Percentiles rank a stretch among this genome's conserved stretches.
These are phyloP conservation scores for Gadopsis bispinosus DNA, from an alignment of 2,797 vertebrate genomes.

Conservation along the genomic window DNA sequence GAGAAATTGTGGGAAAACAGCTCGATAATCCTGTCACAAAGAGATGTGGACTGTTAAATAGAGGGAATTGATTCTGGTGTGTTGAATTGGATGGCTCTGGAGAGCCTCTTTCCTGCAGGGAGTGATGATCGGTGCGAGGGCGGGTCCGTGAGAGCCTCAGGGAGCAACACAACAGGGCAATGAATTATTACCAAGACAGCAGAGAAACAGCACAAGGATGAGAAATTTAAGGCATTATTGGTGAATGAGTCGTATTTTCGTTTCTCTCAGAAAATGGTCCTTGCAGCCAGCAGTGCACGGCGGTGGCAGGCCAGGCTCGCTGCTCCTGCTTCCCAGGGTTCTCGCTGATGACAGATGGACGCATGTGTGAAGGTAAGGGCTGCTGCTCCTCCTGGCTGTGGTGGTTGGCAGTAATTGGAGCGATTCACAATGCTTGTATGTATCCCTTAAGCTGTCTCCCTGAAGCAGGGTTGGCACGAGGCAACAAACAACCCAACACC, in stretches of 20 bases:
- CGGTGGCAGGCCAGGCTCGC: conserved; percentile 68
- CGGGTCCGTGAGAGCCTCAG: neutral
- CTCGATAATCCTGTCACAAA: too few species aligned
- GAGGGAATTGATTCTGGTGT: conserved; percentile 45
- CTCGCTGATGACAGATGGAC: conserved; percentile 85
- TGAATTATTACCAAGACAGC: conserved; percentile 10
- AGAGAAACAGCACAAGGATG: conserved; percentile 15
- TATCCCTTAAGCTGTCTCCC: conserved; percentile 35
- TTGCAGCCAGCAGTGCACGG: conserved; percentile 88
- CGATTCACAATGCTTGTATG: conserved; percentile 25
- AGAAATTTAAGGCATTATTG: conserved; percentile 26
- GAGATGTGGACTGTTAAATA: conserved; percentile 27
- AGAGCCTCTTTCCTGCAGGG: conserved; percentile 33
- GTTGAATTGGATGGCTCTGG: conserved; percentile 24
- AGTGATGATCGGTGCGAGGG: conserved; percentile 23
- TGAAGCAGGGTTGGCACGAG: conserved; percentile 23
- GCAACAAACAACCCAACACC: conserved; percentile 37
- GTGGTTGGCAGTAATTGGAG: conserved; percentile 46
- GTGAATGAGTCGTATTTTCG: conserved; percentile 17
- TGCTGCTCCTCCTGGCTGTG: neutral
- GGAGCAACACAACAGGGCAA: neutral
- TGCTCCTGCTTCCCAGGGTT: conserved; percentile 93
- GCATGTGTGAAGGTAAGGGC: conserved; percentile 84
- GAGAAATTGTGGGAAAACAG: conserved; percentile 23
- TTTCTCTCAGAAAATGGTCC: conserved; percentile 84